Conservation (phyloP, 2,797 vertebrate species). For the Argentina silus region DNA sequence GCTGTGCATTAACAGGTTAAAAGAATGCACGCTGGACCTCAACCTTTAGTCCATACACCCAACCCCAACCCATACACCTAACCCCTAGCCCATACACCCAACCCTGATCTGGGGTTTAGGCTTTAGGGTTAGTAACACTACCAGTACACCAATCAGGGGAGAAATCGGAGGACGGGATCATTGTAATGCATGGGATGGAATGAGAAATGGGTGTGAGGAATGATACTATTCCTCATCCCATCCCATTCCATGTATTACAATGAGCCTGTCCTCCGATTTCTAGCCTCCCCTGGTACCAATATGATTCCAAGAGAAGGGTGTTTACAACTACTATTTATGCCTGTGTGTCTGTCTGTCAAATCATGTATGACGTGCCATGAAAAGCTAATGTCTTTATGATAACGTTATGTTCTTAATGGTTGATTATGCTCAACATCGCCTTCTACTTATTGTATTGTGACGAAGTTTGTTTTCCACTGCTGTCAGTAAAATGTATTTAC, state of each 20-base stretch:
- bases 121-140: not conserved
- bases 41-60: not conserved
- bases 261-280: not conserved
- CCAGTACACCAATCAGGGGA: not conserved
- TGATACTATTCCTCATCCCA: too few relatives aligned
- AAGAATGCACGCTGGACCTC: not conserved
- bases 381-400: not conserved
- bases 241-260: not conserved
- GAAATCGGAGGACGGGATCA: not conserved
- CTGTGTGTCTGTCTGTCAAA: not conserved
- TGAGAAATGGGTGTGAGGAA: not conserved
- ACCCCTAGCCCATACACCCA: too few relatives aligned
- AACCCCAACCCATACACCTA: too few relatives aligned
- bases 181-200: not conserved
- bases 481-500: slow-evolving; percentile 8
- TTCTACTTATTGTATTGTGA: not conserved
- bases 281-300: not conserved
- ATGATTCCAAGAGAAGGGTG: slow-evolving; percentile 4
- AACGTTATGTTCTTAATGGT: not conserved
- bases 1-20: not conserved
- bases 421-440: not conserved
- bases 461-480: not conserved
- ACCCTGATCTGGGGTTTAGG: too few relatives aligned
- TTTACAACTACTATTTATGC: slow-evolving; percentile 1
- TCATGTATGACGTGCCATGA: not conserved